Conservation (phyloP, 92 coral and sea anemone genomes). For the Siderastrea radians region DNA sequence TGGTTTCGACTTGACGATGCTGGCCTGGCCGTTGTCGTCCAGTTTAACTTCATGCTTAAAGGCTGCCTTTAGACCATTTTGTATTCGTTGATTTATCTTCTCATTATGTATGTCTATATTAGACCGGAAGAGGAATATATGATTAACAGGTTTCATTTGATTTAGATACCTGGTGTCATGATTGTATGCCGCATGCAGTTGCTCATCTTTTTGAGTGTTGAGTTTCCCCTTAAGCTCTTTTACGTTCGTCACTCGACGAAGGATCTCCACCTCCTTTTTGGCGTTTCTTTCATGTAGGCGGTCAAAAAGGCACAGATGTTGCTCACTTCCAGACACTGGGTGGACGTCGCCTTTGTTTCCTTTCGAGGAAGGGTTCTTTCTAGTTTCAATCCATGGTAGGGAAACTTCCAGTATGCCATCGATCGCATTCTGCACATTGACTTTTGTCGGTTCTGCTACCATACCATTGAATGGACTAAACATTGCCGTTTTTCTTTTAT, state of each 20-base stretch:
- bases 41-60: constrained; percentile 7
- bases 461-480: too few species aligned
- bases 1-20: constrained; percentile 33
- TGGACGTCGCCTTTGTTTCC: constrained; percentile 3
- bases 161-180: constrained; percentile 56
- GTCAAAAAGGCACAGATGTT: constrained; percentile 66
- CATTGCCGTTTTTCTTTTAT: too few species aligned
- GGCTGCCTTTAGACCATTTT: neutral
- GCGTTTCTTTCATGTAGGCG: constrained; percentile 68
- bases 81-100: constrained; percentile 9
- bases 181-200: constrained; percentile 55
- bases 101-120: constrained; percentile 61
- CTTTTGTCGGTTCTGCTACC: too few species aligned
- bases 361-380: neutral
- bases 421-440: too few species aligned
- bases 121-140: constrained; percentile 60
- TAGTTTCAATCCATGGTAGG: constrained; percentile 54
- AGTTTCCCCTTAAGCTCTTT: constrained; percentile 59
- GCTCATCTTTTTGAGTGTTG: constrained; percentile 70
- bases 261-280: constrained; percentile 46
- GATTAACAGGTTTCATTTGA: constrained; percentile 64
- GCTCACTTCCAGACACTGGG: constrained; percentile 59
- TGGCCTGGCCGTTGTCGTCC: constrained; percentile 52
- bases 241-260: constrained; percentile 48
- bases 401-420: constrained; percentile 42